Conservation (phyloP, 2,888 invertebrate genomes). For the Dilophus febrilis region DNA sequence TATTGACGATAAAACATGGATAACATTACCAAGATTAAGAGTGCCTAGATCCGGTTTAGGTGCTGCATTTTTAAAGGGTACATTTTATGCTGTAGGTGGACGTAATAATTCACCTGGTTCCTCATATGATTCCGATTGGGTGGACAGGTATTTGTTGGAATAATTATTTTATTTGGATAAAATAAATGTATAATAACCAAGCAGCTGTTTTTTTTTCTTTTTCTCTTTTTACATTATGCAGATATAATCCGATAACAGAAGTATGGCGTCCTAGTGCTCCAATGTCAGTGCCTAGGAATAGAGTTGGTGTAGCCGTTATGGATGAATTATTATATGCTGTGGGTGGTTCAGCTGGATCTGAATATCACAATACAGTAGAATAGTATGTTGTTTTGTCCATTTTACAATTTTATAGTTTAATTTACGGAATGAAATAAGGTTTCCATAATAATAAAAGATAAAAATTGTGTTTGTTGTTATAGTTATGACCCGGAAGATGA, state of each 20-base stretch:
- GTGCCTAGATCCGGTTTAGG: conserved; percentile 78
- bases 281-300: conserved; percentile 74
- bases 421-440: no score
- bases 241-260: conserved; percentile 71
- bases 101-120: conserved; percentile 80
- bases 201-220: background rate
- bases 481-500: conserved; percentile 79
- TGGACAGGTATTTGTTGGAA: conserved; percentile 34
- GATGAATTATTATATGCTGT: conserved; percentile 82
- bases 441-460: background rate
- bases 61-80: conserved; percentile 70
- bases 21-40: conserved; percentile 60
- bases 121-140: conserved; percentile 76
- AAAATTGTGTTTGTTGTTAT: conserved; percentile 12
- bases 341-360: conserved; percentile 73
- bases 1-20: conserved; percentile 73
- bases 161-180: background rate
- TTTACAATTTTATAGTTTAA: no score
- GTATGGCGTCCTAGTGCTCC: conserved; percentile 75
- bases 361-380: conserved; percentile 78
- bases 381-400: no score
- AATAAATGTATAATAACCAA: background rate
- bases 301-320: conserved; percentile 87
- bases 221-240: conserved; percentile 11
- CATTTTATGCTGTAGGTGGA: conserved; percentile 85